Evolutionary conservation across 1,140 invertebrate genomes (phyloP).

Genomic region (Helicoverpa zea): DNA sequence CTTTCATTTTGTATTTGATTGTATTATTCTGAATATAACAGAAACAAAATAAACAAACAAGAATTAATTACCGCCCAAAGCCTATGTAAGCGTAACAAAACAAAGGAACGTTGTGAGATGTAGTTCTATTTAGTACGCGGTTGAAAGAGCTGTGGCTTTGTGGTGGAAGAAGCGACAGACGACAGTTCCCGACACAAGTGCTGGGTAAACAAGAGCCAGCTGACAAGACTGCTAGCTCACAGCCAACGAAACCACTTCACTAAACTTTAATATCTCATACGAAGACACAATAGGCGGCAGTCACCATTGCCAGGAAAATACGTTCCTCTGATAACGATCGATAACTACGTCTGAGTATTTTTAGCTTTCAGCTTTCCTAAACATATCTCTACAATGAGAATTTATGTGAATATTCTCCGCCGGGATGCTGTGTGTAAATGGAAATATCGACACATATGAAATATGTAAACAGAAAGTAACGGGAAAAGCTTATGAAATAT

Average conservation of each 20-base stretch:
- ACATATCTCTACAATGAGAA: background rate
- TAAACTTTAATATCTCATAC: conserved; percentile 33
- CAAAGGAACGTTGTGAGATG: conserved; percentile 4
- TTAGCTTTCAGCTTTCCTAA: conserved; percentile 11
- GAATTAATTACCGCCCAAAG: background rate
- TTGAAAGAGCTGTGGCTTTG: conserved; percentile 23
- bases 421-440: background rate
- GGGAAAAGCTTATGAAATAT: conserved; percentile 12
- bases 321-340: conserved; percentile 4
- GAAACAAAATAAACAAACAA: background rate
- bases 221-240: conserved; percentile 25
- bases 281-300: background rate
- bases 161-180: conserved; percentile 25
- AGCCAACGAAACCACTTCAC: conserved; percentile 4
- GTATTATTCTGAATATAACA: too few relatives aligned
- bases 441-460: background rate
- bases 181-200: conserved; percentile 27
- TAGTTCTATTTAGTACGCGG: conserved; percentile 29
- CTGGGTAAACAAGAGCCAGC: conserved; percentile 4
- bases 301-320: conserved; percentile 24
- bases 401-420: background rate
- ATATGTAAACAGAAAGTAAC: conserved; percentile 14
- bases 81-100: background rate
- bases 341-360: conserved; percentile 27
- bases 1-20: too few relatives aligned